A percentile compares a stretch with the other conserved stretches of the same genome.
Conservation (phyloP, 2,888 invertebrate species). For the Saturnia pavonia region DNA sequence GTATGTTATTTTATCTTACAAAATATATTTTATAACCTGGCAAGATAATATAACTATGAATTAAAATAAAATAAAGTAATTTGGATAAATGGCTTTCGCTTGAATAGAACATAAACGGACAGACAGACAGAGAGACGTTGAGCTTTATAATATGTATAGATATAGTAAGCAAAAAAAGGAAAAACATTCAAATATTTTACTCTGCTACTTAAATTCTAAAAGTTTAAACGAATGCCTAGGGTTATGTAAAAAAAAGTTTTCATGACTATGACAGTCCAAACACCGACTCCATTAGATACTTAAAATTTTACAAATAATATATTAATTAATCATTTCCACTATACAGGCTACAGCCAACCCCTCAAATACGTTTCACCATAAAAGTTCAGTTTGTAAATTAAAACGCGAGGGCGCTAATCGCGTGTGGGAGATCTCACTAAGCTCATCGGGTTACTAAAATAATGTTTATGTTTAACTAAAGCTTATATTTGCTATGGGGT, state of each 20-base stretch:
- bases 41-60: too few species aligned
- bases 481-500: conserved; percentile 50
- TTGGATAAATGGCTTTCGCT: too few species aligned
- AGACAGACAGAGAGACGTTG: too few species aligned
- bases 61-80: too few species aligned
- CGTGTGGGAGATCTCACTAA: conserved; percentile 65
- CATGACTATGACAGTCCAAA: not conserved
- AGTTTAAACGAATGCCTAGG: not conserved
- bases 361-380: not conserved
- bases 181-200: too few species aligned
- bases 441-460: conserved; percentile 79
- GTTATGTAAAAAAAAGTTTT: not conserved
- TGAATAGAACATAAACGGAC: too few species aligned
- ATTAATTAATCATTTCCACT: conserved; percentile 11
- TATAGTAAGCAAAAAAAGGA: too few species aligned
- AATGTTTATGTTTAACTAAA: conserved; percentile 76
- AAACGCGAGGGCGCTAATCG: conserved; percentile 62
- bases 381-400: conserved; percentile 15
- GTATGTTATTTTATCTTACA: too few species aligned
- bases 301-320: conserved; percentile 2
- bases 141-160: too few species aligned
- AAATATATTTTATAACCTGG: too few species aligned
- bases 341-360: not conserved
- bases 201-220: too few species aligned
- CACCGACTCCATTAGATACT: not conserved